Conservation (phyloP, 2,113 vertebrate genomes). For the Myrmophylax atrothorax region DNA sequence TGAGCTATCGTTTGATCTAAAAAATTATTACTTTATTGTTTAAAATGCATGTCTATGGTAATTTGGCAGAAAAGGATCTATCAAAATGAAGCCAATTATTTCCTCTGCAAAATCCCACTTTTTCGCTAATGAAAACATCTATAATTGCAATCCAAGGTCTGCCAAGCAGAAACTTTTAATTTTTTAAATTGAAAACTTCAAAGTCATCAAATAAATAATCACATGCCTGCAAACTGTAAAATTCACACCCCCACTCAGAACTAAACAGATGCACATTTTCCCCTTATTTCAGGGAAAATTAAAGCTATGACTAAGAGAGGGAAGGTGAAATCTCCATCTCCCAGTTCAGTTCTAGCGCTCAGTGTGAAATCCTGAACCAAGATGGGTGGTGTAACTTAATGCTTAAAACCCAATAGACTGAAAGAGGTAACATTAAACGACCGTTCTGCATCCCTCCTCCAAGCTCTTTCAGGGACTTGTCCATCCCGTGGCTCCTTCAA, state of each 20-base stretch:
- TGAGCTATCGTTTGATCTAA: neutral
- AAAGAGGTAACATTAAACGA: neutral
- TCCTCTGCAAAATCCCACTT: neutral
- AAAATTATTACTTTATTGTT: neutral
- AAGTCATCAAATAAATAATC: neutral
- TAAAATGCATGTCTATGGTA: neutral
- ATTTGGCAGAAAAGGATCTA: neutral
- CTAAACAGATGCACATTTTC: neutral
- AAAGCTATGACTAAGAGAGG: neutral
- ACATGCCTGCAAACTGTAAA: neutral
- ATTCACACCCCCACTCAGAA: neutral
- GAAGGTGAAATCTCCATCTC: neutral
- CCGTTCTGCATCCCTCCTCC: neutral
- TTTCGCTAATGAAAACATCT: neutral
- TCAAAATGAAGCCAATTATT: neutral
- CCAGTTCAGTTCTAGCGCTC: neutral
- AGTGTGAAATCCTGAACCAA: neutral
- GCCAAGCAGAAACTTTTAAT: neutral
- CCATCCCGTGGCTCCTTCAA: neutral
- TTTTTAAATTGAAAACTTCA: neutral
- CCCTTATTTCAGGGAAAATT: neutral
- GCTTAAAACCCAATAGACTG: neutral
- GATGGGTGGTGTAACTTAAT: neutral
- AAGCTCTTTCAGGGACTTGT: neutral
- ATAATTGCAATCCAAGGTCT: neutral